phyloP scores from a whole-genome alignment of 1,140 invertebrate genomes.

The Drosophila kepulauana region DNA sequence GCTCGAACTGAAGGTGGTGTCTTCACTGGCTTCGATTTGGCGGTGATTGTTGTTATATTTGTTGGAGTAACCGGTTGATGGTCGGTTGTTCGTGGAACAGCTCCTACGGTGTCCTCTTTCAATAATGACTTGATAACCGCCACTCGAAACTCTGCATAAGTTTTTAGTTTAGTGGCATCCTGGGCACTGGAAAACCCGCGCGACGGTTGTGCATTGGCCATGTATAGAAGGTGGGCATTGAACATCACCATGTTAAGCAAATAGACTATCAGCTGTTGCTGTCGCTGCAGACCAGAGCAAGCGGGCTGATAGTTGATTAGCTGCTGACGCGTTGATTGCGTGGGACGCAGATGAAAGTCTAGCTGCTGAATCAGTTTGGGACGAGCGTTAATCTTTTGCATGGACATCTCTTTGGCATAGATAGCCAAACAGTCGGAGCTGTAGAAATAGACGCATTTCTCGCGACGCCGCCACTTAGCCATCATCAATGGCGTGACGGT shows the following conservation, averaged over 20 bases:
- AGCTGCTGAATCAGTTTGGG: slow-evolving; percentile 71
- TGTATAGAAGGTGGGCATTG: slow-evolving; percentile 63
- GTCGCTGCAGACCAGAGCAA: slow-evolving; percentile 44
- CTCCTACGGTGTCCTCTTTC: slow-evolving; percentile 32
- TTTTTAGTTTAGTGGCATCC: slow-evolving; percentile 44
- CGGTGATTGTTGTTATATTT: neutral
- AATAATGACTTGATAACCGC: slow-evolving; percentile 63
- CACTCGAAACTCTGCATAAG: slow-evolving; percentile 63
- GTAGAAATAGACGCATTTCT: slow-evolving; percentile 69
- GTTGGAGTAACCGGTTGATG: neutral
- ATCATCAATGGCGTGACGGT: slow-evolving; percentile 56
- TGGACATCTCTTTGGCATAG: slow-evolving; percentile 70
- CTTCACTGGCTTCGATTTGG: slow-evolving; percentile 2
- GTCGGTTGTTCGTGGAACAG: neutral
- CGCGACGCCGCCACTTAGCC: slow-evolving; percentile 67
- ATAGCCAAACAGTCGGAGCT: slow-evolving; percentile 74
- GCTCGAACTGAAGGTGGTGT: neutral
- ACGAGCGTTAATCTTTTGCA: slow-evolving; percentile 65
- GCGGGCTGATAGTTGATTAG: slow-evolving; percentile 52
- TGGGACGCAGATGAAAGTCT: slow-evolving; percentile 55
- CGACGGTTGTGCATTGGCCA: slow-evolving; percentile 25
- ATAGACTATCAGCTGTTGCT: slow-evolving; percentile 59
- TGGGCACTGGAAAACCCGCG: slow-evolving; percentile 12
- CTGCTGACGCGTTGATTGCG: slow-evolving; percentile 41
- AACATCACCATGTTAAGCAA: slow-evolving; percentile 62